These are phyloP conservation scores for Atopsyche davidsoni DNA, from an alignment of 1,140 invertebrate species.

Conservation along the genomic window DNA sequence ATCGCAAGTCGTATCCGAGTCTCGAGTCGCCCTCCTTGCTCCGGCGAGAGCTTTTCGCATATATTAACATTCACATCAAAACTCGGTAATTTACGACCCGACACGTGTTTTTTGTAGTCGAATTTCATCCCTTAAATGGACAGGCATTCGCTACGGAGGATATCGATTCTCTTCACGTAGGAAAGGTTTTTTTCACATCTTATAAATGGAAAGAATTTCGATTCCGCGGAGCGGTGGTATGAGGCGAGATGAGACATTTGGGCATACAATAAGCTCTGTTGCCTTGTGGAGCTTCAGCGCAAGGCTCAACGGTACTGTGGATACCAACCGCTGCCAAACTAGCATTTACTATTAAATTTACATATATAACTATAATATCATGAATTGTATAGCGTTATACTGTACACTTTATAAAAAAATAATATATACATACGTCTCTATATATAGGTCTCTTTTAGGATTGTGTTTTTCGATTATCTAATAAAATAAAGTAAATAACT, in stretches of 20 bases:
- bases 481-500: too few relatives aligned
- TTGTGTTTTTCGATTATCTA: too few relatives aligned
- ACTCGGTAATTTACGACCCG: conserved; percentile 29
- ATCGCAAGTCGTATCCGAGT: too few relatives aligned
- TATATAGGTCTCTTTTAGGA: too few relatives aligned
- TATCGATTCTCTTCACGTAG: conserved; percentile 24
- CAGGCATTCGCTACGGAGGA: conserved; percentile 7
- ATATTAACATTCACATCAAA: conserved; percentile 30
- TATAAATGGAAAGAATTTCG: conserved; percentile 16
- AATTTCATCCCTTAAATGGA: conserved; percentile 12
- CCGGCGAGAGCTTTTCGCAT: too few relatives aligned
- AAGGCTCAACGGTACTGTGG: conserved; percentile 14
- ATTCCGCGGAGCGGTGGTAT: conserved; percentile 11
- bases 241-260: conserved; percentile 17
- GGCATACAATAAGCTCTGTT: conserved; percentile 19
- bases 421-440: too few relatives aligned
- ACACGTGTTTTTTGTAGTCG: conserved; percentile 28
- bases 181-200: conserved; percentile 11
- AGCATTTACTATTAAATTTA: too few relatives aligned
- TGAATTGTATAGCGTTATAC: too few relatives aligned
- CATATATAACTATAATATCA: too few relatives aligned
- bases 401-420: too few relatives aligned
- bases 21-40: too few relatives aligned
- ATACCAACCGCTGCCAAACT: too few relatives aligned
- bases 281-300: conserved; percentile 18